A percentile compares a stretch with the other conserved stretches of the same genome.
phyloP scores from a whole-genome alignment of 23 tunicate species.

The Botrylloides violaceus region DNA sequence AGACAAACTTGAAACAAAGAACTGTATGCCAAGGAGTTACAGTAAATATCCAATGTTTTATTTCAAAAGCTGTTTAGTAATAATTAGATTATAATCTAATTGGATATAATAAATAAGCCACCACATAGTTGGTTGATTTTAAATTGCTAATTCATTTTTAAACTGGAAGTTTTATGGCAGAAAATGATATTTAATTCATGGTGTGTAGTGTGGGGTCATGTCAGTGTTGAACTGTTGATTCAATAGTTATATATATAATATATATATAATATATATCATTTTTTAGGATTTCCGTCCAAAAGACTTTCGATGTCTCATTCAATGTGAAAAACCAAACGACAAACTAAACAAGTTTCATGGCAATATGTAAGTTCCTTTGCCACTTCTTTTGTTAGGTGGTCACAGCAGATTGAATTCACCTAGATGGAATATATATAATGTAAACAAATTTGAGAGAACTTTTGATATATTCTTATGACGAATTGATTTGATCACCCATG shows the following conservation, averaged over 20 bases:
- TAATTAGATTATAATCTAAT: too few relatives aligned
- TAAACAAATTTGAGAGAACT: too few relatives aligned
- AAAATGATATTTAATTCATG: background rate
- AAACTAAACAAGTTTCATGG: slow-evolving; percentile 84
- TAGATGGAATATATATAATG: too few relatives aligned
- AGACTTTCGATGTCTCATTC: slow-evolving; percentile 74
- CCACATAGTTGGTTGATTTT: background rate
- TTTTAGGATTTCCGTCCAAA: slow-evolving; percentile 69
- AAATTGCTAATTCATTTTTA: background rate
- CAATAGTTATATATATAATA: background rate
- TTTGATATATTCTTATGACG: too few relatives aligned
- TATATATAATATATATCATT: background rate
- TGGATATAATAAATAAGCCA: too few relatives aligned
- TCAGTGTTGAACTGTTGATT: background rate
- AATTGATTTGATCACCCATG: too few relatives aligned
- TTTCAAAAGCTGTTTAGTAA: too few relatives aligned
- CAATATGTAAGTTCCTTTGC: slow-evolving; percentile 96
- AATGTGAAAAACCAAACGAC: slow-evolving; percentile 87
- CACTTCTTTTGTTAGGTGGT: too few relatives aligned
- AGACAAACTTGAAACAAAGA: slow-evolving; percentile 90
- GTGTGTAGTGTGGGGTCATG: background rate
- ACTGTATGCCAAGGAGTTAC: slow-evolving; percentile 56
- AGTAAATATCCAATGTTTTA: too few relatives aligned
- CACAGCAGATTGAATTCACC: too few relatives aligned
- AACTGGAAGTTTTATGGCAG: background rate